Percentiles rank a stretch among this genome's conserved stretches.
Conservation (phyloP, 1,140 invertebrate genomes). For the Trichoplusia ni region DNA sequence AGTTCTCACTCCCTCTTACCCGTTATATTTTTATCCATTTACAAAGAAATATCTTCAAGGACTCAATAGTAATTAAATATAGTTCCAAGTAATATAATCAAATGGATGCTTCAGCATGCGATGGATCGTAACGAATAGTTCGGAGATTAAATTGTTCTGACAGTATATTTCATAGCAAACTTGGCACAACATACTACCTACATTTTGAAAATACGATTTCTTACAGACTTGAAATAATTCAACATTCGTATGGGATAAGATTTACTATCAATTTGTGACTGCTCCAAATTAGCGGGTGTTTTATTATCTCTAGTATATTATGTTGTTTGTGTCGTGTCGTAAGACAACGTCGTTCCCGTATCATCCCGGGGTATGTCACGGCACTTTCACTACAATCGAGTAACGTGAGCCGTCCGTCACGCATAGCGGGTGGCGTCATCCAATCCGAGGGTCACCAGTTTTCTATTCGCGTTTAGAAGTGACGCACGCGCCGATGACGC, state of each 20-base stretch:
- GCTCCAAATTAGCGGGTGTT: slow-evolving; percentile 1
- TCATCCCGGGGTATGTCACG: slow-evolving; percentile 22
- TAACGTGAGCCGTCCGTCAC: slow-evolving; percentile 63
- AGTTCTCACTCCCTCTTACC: background rate
- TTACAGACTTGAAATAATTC: background rate
- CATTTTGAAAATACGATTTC: background rate
- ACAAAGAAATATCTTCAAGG: slow-evolving; percentile 12
- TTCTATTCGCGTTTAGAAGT: slow-evolving; percentile 70
- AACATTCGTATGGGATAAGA: background rate
- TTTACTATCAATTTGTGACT: background rate
- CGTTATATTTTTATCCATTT: slow-evolving; percentile 25
- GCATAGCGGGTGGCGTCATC: slow-evolving; percentile 58
- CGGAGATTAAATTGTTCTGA: slow-evolving; percentile 6
- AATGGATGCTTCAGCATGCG: slow-evolving; percentile 16
- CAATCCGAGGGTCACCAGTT: slow-evolving; percentile 63
- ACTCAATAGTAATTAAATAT: slow-evolving; percentile 1
- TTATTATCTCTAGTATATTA: background rate
- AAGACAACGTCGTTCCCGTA: background rate
- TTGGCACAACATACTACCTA: background rate
- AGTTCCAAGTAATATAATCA: slow-evolving; percentile 31
- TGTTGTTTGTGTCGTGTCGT: background rate
- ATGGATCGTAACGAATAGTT: slow-evolving; percentile 12
- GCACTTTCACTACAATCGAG: slow-evolving; percentile 48
- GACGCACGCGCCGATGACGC: slow-evolving; percentile 70
- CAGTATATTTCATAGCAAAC: background rate